These are phyloP conservation scores for Phacellophora camtschatica DNA, from an alignment of 30 jellyfish, hydroid and myxozoan species.

Conservation along the genomic window DNA sequence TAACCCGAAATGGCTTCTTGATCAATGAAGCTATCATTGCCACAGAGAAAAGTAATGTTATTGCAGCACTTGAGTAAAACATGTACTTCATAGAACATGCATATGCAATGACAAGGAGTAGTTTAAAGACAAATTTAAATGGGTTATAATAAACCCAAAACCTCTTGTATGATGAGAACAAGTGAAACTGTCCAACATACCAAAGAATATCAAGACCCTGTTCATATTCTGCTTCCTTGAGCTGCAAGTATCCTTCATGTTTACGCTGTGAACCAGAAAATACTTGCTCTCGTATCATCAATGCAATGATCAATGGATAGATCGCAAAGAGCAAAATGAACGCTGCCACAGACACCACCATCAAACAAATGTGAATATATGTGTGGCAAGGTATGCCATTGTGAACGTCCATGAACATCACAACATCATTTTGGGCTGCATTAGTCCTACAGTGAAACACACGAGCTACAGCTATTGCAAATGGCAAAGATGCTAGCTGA, in stretches of 20 bases:
- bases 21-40: constrained; percentile 53
- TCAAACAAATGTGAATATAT: constrained; percentile 52
- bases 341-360: constrained; percentile 57
- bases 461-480: constrained; percentile 90
- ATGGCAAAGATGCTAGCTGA: constrained; percentile 81
- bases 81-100: constrained; percentile 75
- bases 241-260: constrained; percentile 91
- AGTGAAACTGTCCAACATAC: constrained; percentile 91
- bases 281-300: constrained; percentile 68
- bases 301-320: constrained; percentile 66
- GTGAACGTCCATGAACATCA: constrained; percentile 92
- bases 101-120: constrained; percentile 57
- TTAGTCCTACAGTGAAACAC: constrained; percentile 85
- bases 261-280: constrained; percentile 56
- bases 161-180: constrained; percentile 83
- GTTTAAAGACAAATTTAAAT: constrained; percentile 75
- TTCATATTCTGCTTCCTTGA: constrained; percentile 96
- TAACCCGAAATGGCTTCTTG: constrained; percentile 88
- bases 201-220: constrained; percentile 88
- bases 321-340: constrained; percentile 50
- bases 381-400: constrained; percentile 68
- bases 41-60: constrained; percentile 61
- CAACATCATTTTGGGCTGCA: not conserved
- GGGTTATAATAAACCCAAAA: constrained; percentile 92
- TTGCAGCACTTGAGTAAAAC: constrained; percentile 82